Percentiles rank a stretch among this genome's conserved stretches.
Conservation (phyloP, 2,888 invertebrate genomes). For the Cheilosia grossa region DNA sequence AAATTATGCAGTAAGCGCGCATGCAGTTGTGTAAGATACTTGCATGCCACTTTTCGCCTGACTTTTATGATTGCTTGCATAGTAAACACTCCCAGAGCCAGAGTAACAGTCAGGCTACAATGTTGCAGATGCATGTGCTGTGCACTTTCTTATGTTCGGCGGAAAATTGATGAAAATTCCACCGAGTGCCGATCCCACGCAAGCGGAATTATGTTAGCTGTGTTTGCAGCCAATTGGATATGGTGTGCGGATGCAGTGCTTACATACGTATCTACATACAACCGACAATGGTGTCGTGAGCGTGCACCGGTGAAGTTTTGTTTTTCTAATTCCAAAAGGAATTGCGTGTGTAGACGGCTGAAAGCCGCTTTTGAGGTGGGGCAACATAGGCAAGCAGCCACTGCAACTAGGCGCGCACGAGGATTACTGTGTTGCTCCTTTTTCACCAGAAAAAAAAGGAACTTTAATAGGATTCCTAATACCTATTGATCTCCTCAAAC, state of each 20-base stretch:
- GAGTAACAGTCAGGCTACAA: constrained; percentile 20
- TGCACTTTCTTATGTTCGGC: constrained; percentile 20
- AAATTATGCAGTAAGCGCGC: constrained; percentile 67
- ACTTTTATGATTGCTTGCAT: constrained; percentile 68
- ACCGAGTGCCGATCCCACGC: constrained; percentile 31
- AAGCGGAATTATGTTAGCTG: constrained; percentile 29
- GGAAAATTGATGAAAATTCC: constrained; percentile 31
- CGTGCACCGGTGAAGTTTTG: constrained; percentile 4
- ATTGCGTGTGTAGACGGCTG: background rate
- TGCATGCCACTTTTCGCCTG: constrained; percentile 57
- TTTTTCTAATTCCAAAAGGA: constrained; percentile 21
- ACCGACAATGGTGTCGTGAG: constrained; percentile 18
- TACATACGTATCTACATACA: background rate
- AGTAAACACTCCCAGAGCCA: constrained; percentile 53
- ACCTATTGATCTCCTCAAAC: constrained; percentile 24
- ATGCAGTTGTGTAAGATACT: constrained; percentile 68
- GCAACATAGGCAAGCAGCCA: constrained; percentile 1
- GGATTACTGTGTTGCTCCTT: constrained; percentile 5
- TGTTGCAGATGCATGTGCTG: constrained; percentile 50
- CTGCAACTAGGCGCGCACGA: constrained; percentile 6
- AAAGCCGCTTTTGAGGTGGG: constrained; percentile 24
- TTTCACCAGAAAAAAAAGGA: background rate
- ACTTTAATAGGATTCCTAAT: constrained; percentile 25
- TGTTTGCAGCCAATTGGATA: constrained; percentile 36
- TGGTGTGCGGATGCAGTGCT: background rate